These are phyloP conservation scores for Sebastes aleutianus DNA, from an alignment of 2,797 vertebrate species.

Conservation along the genomic window DNA sequence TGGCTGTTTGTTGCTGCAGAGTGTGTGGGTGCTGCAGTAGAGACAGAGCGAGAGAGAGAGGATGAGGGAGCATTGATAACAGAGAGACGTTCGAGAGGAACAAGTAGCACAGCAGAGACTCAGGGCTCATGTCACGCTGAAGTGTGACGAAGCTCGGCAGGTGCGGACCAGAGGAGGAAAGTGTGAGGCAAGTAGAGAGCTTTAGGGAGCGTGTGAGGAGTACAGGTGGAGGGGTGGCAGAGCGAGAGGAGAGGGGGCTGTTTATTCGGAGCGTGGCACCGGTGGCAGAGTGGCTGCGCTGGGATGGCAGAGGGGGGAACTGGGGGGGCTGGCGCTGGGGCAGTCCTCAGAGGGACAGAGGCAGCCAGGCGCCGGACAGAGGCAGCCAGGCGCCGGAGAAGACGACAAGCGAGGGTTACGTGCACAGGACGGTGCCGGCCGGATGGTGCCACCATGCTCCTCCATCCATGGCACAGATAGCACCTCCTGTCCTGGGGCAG, in stretches of 20 bases:
- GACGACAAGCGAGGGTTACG: conserved; percentile 64
- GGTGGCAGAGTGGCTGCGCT: conserved; percentile 81
- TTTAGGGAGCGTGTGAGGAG: conserved; percentile 59
- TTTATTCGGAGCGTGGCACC: conserved; percentile 77
- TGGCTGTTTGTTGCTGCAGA: conserved; percentile 77
- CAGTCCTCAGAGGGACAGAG: conserved; percentile 74
- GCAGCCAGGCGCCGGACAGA: conserved; percentile 43
- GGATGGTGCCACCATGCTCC: conserved; percentile 71
- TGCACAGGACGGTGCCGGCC: conserved; percentile 65
- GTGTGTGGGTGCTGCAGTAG: conserved; percentile 85
- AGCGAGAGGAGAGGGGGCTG: conserved; percentile 73
- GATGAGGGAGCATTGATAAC: conserved; percentile 48
- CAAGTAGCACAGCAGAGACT: conserved; percentile 39
- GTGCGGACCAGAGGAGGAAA: conserved; percentile 12
- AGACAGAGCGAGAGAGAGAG: conserved; percentile 25
- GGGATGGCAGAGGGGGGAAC: conserved; percentile 81
- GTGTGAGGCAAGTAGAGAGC: conserved; percentile 39
- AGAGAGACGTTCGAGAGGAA: conserved; percentile 31
- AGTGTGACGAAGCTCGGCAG: background rate
- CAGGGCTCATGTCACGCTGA: conserved; percentile 21
- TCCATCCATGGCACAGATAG: conserved; percentile 77
- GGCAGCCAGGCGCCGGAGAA: conserved; percentile 46
- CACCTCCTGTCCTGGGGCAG: conserved; percentile 44
- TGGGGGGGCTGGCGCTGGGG: conserved; percentile 79
- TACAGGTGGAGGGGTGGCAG: conserved; percentile 78